Percentiles rank a stretch among this genome's conserved stretches.
Conservation (phyloP, 2,113 vertebrate genomes). For the Nothoprocta perdicaria region DNA sequence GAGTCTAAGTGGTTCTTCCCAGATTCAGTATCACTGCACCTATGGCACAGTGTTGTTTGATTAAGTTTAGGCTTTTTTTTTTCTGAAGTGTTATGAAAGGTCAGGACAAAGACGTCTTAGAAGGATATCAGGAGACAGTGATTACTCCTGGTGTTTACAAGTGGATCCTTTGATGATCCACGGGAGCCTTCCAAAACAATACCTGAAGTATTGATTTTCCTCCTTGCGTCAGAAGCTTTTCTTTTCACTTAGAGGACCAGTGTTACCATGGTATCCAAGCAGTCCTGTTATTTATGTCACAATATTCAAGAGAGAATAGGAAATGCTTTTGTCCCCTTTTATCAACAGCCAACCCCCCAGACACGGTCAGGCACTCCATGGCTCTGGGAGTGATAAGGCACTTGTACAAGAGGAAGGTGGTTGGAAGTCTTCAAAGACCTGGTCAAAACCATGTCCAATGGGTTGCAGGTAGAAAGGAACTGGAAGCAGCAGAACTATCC, state of each 20-base stretch:
- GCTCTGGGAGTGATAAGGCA: neutral
- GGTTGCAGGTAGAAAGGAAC: neutral
- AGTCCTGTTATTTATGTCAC: neutral
- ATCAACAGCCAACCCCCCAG: neutral
- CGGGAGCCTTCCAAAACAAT: neutral
- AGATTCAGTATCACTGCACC: neutral
- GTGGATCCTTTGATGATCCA: neutral
- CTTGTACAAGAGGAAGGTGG: fast-evolving
- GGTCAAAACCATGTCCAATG: neutral
- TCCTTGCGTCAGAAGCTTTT: neutral
- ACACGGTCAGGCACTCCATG: fast-evolving
- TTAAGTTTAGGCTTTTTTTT: neutral
- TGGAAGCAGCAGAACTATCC: neutral
- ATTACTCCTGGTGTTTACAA: neutral
- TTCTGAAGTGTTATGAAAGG: neutral
- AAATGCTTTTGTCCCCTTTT: neutral
- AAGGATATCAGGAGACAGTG: neutral
- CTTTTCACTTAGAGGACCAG: neutral
- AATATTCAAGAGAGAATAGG: neutral
- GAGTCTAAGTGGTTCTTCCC: neutral
- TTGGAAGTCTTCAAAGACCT: neutral
- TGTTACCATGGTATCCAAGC: neutral
- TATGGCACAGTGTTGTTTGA: neutral
- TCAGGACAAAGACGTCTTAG: neutral
- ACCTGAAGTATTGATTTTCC: neutral